A percentile compares a stretch with the other conserved stretches of the same genome.
Evolutionary conservation across 2,113 vertebrate species (phyloP).

Genomic region (Chamaetylas fuelleborni): DNA sequence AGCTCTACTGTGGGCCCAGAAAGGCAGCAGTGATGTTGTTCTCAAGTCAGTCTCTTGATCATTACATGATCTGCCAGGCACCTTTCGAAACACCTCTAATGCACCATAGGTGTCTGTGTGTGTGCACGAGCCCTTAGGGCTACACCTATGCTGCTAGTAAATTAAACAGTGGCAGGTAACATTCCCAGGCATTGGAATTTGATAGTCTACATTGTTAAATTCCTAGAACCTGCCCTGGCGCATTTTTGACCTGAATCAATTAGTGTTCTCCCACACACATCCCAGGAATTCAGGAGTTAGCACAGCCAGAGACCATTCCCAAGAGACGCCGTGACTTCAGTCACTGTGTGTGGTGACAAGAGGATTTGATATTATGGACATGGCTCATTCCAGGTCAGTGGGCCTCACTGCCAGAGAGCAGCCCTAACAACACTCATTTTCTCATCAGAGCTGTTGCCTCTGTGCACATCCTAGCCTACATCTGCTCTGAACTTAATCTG

Average conservation of each 20-base stretch:
- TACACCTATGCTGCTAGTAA: constrained; percentile 39
- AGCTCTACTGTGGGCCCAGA: not conserved
- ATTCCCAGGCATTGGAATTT: constrained; percentile 59
- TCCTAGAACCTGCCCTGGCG: constrained; percentile 58
- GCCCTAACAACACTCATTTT: not conserved
- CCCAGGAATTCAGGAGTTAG: not conserved
- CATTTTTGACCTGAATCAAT: constrained; percentile 58
- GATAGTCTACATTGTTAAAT: constrained; percentile 31
- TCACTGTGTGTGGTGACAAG: not conserved
- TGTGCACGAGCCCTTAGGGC: constrained; percentile 16
- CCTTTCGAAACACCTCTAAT: not conserved
- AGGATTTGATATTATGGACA: not conserved
- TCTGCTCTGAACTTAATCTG: not conserved
- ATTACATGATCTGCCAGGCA: not conserved
- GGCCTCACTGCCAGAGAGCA: not conserved
- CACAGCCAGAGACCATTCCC: constrained; percentile 7
- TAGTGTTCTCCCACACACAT: constrained; percentile 27
- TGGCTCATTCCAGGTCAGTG: not conserved
- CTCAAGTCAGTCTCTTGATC: not conserved
- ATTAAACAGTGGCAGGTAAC: constrained; percentile 40
- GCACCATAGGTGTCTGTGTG: not conserved
- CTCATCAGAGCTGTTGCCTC: not conserved
- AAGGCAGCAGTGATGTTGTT: not conserved
- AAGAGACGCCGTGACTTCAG: not conserved
- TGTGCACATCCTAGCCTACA: not conserved